These are phyloP conservation scores for Xenotilapia longispinis DNA, from an alignment of 2,113 vertebrate species.

Conservation along the genomic window DNA sequence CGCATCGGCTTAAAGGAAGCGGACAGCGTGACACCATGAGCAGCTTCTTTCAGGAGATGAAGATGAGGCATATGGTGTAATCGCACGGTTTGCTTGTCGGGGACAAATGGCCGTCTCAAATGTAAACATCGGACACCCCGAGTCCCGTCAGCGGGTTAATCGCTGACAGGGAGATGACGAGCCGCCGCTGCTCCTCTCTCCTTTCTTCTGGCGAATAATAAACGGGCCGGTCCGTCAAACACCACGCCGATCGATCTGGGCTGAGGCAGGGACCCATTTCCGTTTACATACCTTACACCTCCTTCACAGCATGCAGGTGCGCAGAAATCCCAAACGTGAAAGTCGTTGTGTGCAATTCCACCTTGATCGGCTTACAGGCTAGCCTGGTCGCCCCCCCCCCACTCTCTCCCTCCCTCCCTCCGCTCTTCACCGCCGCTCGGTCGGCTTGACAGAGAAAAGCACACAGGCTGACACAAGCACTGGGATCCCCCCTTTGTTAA, in stretches of 20 bases:
- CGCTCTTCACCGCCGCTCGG: slow-evolving; percentile 26
- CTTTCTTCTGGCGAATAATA: neutral
- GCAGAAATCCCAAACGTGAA: slow-evolving; percentile 32
- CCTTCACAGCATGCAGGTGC: slow-evolving; percentile 30
- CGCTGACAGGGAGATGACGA: slow-evolving; percentile 31
- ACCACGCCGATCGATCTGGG: neutral
- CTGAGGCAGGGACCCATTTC: neutral
- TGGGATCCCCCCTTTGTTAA: slow-evolving; percentile 32
- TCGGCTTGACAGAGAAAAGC: slow-evolving; percentile 33
- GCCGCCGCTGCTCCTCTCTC: neutral
- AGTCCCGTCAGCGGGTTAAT: neutral
- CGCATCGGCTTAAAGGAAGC: slow-evolving; percentile 24
- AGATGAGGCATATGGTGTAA: neutral
- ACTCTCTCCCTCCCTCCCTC: neutral
- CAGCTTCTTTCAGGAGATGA: neutral
- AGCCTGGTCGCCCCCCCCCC: slow-evolving; percentile 17
- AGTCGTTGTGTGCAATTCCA: slow-evolving; percentile 43
- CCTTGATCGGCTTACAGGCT: slow-evolving; percentile 71
- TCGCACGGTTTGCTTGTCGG: neutral
- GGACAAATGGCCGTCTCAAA: neutral
- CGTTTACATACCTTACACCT: slow-evolving; percentile 53
- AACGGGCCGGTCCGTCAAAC: slow-evolving; percentile 18
- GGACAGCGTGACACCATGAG: neutral
- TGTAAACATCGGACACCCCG: neutral
- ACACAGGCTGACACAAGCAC: slow-evolving; percentile 27